Base-by-base conservation (phyloP, 2,797 vertebrate genomes). In the Pangasius mekongensis region DNA sequence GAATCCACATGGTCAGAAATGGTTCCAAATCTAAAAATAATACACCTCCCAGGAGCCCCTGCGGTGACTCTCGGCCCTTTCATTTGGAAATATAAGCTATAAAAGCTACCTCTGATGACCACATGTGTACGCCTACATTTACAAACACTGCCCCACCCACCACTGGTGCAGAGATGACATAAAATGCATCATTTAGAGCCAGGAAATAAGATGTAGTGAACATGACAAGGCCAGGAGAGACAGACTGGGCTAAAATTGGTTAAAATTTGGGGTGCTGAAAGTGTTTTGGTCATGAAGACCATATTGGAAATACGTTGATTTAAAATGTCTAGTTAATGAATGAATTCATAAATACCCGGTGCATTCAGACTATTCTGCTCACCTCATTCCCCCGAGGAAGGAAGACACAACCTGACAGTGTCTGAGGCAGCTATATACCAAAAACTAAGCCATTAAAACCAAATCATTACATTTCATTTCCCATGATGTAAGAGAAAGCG, bases 11-110 rank as follows among this genome's bases (percentile, higher is more conserved):
- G 85, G 87, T 92, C 91, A 93, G 91, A 92, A 91, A 90, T 73
- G 80, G 87, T 27, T 86, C 85, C 1, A 76, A 0, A 76, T 93
- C 33, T 62, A 92, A 94, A 94, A 94, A 93, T 93, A 93, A 76
- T 83, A 74, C 20, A 49, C 82, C 62, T 86, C 84, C 66, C 27
- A 83, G 64, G 39, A 49, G 20, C 56, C 67, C 54, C 27, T 64
- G 66, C 13, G 27, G 39, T 39, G 33, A 33, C 7, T 24, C 74
- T 30, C 22, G 18, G 20, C 9, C 13, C 52, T 74, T 60, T 76
- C 20, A 62, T 64, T 78, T n/a, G 30, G 39, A 52, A 86, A 86
- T 39, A 27, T 47, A 74, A 33, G 52, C 30, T 3, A 43, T 49
- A 64, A 66, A 33, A 74, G 60, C 39, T 36, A 66, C 85, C 36